Evolutionary conservation across 2,888 invertebrate genomes (phyloP).

Genomic region (Melangyna quadrimaculata): DNA sequence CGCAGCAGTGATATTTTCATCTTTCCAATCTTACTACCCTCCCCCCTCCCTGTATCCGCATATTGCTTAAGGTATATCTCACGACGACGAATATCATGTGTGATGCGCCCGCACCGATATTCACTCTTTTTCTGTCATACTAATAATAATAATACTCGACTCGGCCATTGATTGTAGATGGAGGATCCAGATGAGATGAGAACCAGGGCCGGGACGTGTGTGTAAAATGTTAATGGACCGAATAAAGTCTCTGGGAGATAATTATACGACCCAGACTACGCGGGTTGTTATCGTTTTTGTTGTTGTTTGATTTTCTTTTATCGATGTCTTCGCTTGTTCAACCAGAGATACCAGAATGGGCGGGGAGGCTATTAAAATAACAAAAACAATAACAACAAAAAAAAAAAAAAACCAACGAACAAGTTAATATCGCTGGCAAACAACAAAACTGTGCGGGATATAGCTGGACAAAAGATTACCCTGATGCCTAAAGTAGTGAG

Average conservation of each 20-base stretch:
- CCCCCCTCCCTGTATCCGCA: not conserved
- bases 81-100: slow-evolving; percentile 37
- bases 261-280: slow-evolving; percentile 52
- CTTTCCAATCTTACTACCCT: slow-evolving; percentile 17
- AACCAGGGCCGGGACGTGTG: not conserved
- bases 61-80: slow-evolving; percentile 20
- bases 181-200: not conserved
- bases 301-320: slow-evolving; percentile 61
- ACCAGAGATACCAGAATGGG: slow-evolving; percentile 6
- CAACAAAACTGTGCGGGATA: slow-evolving; percentile 53
- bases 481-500: slow-evolving; percentile 19
- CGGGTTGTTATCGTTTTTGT: slow-evolving; percentile 40
- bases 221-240: slow-evolving; percentile 56
- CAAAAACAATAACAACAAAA: slow-evolving; percentile 31
- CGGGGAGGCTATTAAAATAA: not conserved
- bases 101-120: slow-evolving; percentile 58
- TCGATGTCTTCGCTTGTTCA: slow-evolving; percentile 58
- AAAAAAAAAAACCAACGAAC: slow-evolving; percentile 20
- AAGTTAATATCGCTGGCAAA: slow-evolving; percentile 58
- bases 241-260: slow-evolving; percentile 60
- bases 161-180: not conserved
- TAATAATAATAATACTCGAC: not conserved
- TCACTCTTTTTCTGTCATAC: slow-evolving; percentile 43
- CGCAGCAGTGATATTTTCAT: slow-evolving; percentile 62
- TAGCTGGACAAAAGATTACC: slow-evolving; percentile 56